Base-by-base conservation (phyloP, 30 jellyfish, hydroid and myxozoan genomes). In the Cassiopea andromeda region DNA sequence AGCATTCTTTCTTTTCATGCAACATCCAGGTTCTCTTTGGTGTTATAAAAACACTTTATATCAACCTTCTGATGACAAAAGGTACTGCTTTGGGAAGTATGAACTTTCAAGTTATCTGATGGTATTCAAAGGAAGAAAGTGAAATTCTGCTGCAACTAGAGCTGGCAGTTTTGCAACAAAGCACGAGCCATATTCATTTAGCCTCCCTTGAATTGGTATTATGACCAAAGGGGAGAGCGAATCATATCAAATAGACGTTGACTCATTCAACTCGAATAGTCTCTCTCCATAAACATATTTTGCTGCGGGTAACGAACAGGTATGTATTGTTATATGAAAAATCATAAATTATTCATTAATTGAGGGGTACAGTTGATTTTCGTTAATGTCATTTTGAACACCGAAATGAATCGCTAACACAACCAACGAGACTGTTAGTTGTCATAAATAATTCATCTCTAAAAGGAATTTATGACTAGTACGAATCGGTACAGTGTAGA, bases 221-320 rank as follows among this genome's bases (percentile, higher is more conserved):
- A 19, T 3, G 75, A 66, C 15, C 38, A 66, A 13, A 66, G 38
- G 18, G 45, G 45, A 3, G 15, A 3, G 75, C 75, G 38, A 19
- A 66, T 13, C 45, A 6, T 66, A 19, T 66, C 75, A 66, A 66
- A 70, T 16, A 17, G 19, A n/a, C n/a, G 8, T 43, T 7, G 49
- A 70, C 6, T 17, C 49, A 7, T 3, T 17, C 54, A 19, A 6
- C 16, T 15, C 2, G 79, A 70, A 70, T 70, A 4, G 50, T 43
- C 54, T 1, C 17, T 43, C 79, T 5, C 54, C 73, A n/a, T n/a
- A 70, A 70, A n/a, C 79, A 43, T 70, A 70, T 27, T 70, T 19
- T 18, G 43, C 79, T 17, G 79, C 79, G 49, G 79, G 79, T 70
- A 70, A 16, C 79, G 79, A 19, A 70, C 79, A 70, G 79, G 79